Evolutionary conservation across 2,797 vertebrate genomes (phyloP).

Genomic region (Mormyrus proboscirostris): DNA sequence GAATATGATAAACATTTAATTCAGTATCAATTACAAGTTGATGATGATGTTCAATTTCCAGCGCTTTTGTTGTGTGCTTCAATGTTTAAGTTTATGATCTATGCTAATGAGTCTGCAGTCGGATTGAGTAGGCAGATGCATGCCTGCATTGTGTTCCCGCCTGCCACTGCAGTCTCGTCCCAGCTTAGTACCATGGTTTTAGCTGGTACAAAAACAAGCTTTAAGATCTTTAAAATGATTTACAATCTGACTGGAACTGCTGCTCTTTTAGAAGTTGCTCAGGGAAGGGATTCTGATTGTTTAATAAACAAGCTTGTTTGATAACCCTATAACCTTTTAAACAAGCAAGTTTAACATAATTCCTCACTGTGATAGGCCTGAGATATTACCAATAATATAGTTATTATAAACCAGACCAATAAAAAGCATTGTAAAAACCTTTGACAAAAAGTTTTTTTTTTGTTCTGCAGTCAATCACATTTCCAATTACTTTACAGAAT

Average conservation of each 20-base stretch:
- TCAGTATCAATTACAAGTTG: neutral
- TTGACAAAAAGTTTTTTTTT: constrained; percentile 23
- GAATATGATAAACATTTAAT: neutral
- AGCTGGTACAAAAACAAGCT: neutral
- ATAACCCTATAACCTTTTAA: neutral
- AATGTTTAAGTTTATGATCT: neutral
- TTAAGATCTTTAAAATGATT: neutral
- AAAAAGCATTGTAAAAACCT: neutral
- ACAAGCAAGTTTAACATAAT: neutral
- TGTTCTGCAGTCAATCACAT: constrained; percentile 22
- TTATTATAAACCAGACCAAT: neutral
- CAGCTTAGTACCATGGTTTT: neutral
- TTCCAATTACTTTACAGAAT: constrained; percentile 34
- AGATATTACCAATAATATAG: neutral
- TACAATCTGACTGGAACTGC: neutral
- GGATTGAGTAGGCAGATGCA: neutral
- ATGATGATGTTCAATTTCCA: neutral
- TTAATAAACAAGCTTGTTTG: neutral
- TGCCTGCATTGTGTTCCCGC: neutral
- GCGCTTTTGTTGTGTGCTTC: neutral
- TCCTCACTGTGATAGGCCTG: neutral
- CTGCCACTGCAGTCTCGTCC: neutral
- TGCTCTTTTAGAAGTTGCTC: neutral
- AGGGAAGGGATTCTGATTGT: neutral
- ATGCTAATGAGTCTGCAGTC: neutral